Percentiles rank a stretch among this genome's conserved stretches.
Evolutionary conservation across 2,888 invertebrate genomes (phyloP).

Genomic region (Nemotelus nigrinus): DNA sequence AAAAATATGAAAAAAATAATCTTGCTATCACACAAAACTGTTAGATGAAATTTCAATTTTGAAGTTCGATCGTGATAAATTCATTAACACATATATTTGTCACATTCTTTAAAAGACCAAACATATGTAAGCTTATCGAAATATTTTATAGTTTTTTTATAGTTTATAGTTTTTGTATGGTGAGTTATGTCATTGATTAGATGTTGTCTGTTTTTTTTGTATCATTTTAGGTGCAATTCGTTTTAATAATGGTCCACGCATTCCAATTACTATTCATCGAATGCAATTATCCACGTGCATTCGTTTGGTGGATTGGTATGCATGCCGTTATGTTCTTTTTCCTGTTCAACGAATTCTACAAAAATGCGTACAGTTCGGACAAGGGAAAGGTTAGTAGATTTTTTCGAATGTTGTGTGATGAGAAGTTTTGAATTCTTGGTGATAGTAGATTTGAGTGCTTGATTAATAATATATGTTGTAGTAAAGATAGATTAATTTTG

Average conservation of each 20-base stretch:
- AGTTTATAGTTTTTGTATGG: background rate
- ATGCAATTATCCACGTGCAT: constrained; percentile 92
- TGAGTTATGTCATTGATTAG: background rate
- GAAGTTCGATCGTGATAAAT: too few relatives aligned
- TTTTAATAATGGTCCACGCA: constrained; percentile 89
- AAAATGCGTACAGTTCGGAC: constrained; percentile 74
- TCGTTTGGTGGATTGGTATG: constrained; percentile 95
- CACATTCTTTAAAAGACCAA: too few relatives aligned
- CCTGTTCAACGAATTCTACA: constrained; percentile 94
- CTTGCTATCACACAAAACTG: too few relatives aligned
- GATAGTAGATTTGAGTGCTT: too few relatives aligned
- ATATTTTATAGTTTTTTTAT: background rate
- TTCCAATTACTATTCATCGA: constrained; percentile 91
- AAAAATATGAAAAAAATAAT: too few relatives aligned
- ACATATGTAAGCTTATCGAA: too few relatives aligned
- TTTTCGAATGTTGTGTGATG: too few relatives aligned
- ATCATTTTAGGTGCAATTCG: constrained; percentile 80
- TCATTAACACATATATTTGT: too few relatives aligned
- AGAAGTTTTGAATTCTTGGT: too few relatives aligned
- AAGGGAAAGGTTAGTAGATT: constrained; percentile 58
- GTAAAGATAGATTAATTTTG: too few relatives aligned
- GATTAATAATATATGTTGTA: too few relatives aligned
- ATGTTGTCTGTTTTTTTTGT: background rate
- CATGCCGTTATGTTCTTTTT: constrained; percentile 97
- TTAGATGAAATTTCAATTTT: too few relatives aligned